Base-by-base conservation (phyloP, 23 tunicate genomes). In the Diplosoma virens region DNA sequence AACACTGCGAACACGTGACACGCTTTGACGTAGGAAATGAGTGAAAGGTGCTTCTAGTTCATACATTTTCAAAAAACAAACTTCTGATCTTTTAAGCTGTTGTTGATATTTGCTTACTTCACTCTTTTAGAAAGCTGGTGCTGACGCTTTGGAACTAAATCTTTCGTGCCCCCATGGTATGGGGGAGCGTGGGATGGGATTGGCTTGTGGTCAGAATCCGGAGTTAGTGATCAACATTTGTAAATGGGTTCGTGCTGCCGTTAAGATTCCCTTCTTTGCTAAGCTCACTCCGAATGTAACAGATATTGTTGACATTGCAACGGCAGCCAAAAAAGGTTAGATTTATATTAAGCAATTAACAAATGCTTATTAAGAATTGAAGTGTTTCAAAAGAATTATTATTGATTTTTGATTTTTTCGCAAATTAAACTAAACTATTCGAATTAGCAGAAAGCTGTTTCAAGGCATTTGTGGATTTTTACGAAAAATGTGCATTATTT, bases 171-270 rank as follows among this genome's bases (percentile, higher is more conserved):
- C 99, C 17, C 99, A 95, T 63, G 99, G 99, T 0, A 95, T 95
- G 99, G 99, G 99, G 16, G 99, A 95, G 60, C 84, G 96, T 48
- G 99, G 99, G 0, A 95, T 95, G 99, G 99, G 99, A 1, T 78
- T 95, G 59, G 99, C 99, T 1, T 95, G 99, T 50, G 99, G 99
- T 1, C 99, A 95, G 53, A 61, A 95, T 66, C 84, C 97, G 25
- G 97, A 92, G n/a, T 9, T 95, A 81, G 99, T 95, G 37, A 35
- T 74, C 26, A 85, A 84, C 71, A 95, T 95, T 36, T 89, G 93
- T 78, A 81, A 73, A 70, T 95, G 99, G 99, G 97, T 95, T 23
- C 71, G 88, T 24, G 91, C 79, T 30, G 99, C 91, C 20, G 70
- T 78, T 11, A 89, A 86, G 34, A 70, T 88, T 0, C 99, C 99